A percentile compares a stretch with the other conserved stretches of the same genome.
Conservation (phyloP, 2,113 vertebrate genomes). For the Strix uralensis region DNA sequence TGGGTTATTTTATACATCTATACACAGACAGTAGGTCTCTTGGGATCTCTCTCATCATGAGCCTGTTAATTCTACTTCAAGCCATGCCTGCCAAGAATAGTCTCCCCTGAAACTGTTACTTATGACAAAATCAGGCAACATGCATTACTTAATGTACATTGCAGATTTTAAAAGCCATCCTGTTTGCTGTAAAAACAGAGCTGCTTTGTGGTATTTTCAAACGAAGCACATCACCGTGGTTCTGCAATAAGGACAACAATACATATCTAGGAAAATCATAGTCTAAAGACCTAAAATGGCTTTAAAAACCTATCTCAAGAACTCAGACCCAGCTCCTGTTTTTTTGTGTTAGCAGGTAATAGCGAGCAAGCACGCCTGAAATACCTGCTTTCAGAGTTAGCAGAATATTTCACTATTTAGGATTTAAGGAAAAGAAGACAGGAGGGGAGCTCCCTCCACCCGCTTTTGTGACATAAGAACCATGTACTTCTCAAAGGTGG, state of each 20-base stretch:
- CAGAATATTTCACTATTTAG: neutral
- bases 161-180: neutral
- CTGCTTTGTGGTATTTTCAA: neutral
- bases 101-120: neutral
- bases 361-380: neutral
- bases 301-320: neutral
- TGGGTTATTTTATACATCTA: neutral
- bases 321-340: neutral
- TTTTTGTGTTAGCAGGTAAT: neutral
- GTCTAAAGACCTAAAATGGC: neutral
- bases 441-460: neutral
- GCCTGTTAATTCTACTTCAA: slow-evolving; percentile 11
- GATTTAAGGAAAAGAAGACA: neutral
- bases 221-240: neutral
- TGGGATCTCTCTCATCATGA: neutral
- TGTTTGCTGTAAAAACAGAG: neutral
- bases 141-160: neutral
- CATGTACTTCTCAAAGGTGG: neutral
- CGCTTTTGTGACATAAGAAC: neutral
- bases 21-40: neutral
- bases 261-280: neutral
- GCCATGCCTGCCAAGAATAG: neutral
- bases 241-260: neutral
- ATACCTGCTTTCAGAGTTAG: neutral
- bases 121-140: slow-evolving; percentile 31